Percentiles rank a stretch among this genome's conserved stretches.
These are phyloP conservation scores for Neolamprologus devosi DNA, from an alignment of 2,113 vertebrate species.

Conservation along the genomic window DNA sequence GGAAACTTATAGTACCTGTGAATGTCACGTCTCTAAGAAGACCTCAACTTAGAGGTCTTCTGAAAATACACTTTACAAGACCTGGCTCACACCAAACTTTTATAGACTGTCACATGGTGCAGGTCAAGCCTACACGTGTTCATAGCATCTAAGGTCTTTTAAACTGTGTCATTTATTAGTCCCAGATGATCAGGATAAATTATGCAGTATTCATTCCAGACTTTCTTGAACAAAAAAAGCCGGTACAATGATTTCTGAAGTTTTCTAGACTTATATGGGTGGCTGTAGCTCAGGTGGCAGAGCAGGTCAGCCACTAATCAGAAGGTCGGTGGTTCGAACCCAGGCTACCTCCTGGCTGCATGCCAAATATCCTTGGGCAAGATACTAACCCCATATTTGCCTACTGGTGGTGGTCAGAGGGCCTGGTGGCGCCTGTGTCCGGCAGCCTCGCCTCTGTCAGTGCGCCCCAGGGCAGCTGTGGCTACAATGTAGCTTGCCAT, in stretches of 20 bases:
- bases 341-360: too few relatives aligned
- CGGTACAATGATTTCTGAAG: neutral
- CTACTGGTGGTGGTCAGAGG: too few relatives aligned
- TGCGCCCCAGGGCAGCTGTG: too few relatives aligned
- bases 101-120: slow-evolving; percentile 21
- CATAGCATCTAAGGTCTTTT: slow-evolving; percentile 5
- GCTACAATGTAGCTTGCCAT: too few relatives aligned
- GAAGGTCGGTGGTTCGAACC: too few relatives aligned
- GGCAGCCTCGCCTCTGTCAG: too few relatives aligned
- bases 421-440: too few relatives aligned
- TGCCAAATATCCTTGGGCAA: too few relatives aligned
- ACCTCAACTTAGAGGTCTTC: neutral
- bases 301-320: too few relatives aligned
- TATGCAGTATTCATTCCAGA: neutral
- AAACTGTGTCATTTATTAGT: slow-evolving; percentile 39
- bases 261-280: neutral
- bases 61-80: slow-evolving; percentile 2
- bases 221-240: neutral
- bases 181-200: slow-evolving; percentile 19
- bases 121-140: slow-evolving; percentile 16
- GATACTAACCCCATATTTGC: too few relatives aligned
- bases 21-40: neutral
- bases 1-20: neutral
- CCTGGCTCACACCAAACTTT: neutral
- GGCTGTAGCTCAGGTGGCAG: too few relatives aligned